Evolutionary conservation across 2,888 invertebrate species (phyloP).

Genomic region (Sericinus montela): DNA sequence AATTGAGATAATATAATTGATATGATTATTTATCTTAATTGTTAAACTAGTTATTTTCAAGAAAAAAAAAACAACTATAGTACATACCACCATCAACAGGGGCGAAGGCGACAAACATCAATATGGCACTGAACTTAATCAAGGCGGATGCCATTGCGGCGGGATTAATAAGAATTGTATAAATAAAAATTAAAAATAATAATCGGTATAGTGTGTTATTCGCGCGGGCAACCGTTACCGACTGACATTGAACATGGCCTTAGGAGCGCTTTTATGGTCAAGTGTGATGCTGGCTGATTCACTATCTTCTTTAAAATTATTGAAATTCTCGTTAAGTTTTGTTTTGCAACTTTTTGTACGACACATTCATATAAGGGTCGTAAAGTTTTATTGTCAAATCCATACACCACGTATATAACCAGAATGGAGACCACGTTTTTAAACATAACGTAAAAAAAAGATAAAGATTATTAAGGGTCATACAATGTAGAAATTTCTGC

Average conservation of each 20-base stretch:
- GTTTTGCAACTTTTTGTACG: neutral
- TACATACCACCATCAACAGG: conserved; percentile 63
- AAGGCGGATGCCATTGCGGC: conserved; percentile 64
- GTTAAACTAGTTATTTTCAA: too few relatives aligned
- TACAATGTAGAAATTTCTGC: too few relatives aligned
- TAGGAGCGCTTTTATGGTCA: conserved; percentile 57
- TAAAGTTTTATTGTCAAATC: too few relatives aligned
- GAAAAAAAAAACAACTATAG: too few relatives aligned
- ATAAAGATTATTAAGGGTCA: too few relatives aligned
- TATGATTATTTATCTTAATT: too few relatives aligned
- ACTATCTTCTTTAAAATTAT: conserved; percentile 30
- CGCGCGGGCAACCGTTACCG: conserved; percentile 43
- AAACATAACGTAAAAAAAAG: too few relatives aligned
- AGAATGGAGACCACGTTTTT: too few relatives aligned
- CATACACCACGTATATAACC: too few relatives aligned
- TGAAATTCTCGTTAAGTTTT: conserved; percentile 18
- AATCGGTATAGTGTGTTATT: conserved; percentile 36
- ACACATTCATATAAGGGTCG: too few relatives aligned
- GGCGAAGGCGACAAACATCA: conserved; percentile 55
- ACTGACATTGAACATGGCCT: conserved; percentile 70
- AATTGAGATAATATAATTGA: too few relatives aligned
- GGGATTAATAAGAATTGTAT: conserved; percentile 34
- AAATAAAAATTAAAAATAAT: conserved; percentile 29
- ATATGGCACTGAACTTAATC: conserved; percentile 69
- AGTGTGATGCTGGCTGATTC: conserved; percentile 30